Percentiles rank a stretch among this genome's conserved stretches.
Evolutionary conservation across 2,888 invertebrate genomes (phyloP).

Genomic region (Chrysopilus asiliformis): DNA sequence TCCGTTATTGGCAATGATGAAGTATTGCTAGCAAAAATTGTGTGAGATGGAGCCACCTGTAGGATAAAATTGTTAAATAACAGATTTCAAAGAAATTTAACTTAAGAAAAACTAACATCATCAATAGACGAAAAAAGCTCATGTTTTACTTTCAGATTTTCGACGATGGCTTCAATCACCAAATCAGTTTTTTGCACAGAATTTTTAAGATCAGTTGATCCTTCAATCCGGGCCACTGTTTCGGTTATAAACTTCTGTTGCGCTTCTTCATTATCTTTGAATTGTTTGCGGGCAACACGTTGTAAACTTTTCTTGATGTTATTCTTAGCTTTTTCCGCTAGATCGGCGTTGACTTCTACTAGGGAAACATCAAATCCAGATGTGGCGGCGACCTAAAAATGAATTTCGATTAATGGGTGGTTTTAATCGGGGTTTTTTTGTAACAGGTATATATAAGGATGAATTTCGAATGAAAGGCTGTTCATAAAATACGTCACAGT

Average conservation of each 20-base stretch:
- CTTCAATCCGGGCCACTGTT: slow-evolving; percentile 46
- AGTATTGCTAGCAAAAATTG: slow-evolving; percentile 80
- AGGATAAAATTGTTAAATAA: slow-evolving; percentile 21
- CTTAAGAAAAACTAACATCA: slow-evolving; percentile 34
- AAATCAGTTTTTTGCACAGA: slow-evolving; percentile 56
- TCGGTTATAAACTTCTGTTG: slow-evolving; percentile 53
- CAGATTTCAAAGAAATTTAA: slow-evolving; percentile 2
- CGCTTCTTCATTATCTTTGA: slow-evolving; percentile 51
- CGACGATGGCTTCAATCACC: slow-evolving; percentile 76
- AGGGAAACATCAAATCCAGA: slow-evolving; percentile 69
- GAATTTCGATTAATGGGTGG: no score
- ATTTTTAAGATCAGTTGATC: slow-evolving; percentile 45
- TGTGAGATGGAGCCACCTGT: slow-evolving; percentile 52
- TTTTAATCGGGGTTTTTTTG: no score
- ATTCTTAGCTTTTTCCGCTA: slow-evolving; percentile 56
- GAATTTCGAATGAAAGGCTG: no score
- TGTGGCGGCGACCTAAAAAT: slow-evolving; percentile 63
- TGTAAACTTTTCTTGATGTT: slow-evolving; percentile 56
- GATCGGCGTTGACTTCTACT: slow-evolving; percentile 60
- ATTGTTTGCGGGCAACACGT: slow-evolving; percentile 65
- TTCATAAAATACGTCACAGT: no score
- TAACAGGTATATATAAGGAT: no score
- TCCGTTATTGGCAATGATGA: slow-evolving; percentile 75
- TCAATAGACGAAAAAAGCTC: slow-evolving; percentile 62
- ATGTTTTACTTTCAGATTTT: slow-evolving; percentile 65